Base-by-base conservation (phyloP, 2,888 invertebrate species). In the Raillietiella orientalis region DNA sequence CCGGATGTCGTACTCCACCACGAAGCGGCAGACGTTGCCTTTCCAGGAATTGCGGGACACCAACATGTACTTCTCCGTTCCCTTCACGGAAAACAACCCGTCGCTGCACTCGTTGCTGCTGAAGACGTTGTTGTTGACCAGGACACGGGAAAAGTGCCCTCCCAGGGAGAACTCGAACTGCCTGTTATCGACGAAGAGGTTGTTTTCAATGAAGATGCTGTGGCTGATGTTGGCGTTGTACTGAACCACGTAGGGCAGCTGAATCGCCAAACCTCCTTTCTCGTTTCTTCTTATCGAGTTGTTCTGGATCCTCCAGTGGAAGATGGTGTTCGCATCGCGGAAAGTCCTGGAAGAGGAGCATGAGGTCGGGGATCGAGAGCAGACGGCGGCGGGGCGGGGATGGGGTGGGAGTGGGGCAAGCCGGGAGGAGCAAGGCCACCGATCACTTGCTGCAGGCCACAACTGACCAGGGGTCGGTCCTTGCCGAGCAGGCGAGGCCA, bases 21-120 rank as follows among this genome's bases (percentile, higher is more conserved):
- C 66, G 39, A 60, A 75, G 25, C 58, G 56, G 0, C 77, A 82
- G 26, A 53, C 59, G 41, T 93, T 93, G 28, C 58, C 55, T 34
- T 61, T 58, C 30, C 90, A 66, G 25, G 54, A 50, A 44, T 90
- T 90, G 22, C 61, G 57, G 37, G 65, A 61, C 29, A 93, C 66
- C 30, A 62, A 57, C 47, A 93, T 57, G 37, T 71, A 69, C 48
- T 96, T 96, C 45, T 96, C 96, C 84, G 93, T 96, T 5, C 96
- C 96, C 30, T 62, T 57, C 14, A 84, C 52, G 0, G 66, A 58
- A 9, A 87, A 53, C 16, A 84, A 46, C 0, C 84, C 75, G 9
- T 52, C 54, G 36, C 64, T 63, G 38, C 93, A 93, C 17, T 52
- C 50, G 41, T 96, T 96, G 29, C 70, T 65, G 2, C 61, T 59